phyloP scores from a whole-genome alignment of 2,797 vertebrate genomes.

The Enteromius viviparus region DNA sequence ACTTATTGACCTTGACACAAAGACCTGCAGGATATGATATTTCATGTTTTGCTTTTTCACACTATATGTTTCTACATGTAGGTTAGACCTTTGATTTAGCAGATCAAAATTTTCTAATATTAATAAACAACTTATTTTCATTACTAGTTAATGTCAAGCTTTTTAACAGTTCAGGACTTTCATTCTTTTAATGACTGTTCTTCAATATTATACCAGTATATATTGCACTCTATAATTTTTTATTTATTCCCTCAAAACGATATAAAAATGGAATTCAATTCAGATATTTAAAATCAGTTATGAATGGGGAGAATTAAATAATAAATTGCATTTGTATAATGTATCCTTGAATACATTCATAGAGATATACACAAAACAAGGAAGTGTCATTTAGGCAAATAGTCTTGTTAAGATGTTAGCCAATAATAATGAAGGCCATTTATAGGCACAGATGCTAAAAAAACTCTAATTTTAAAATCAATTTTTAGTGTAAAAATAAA shows the following conservation, averaged over 20 bases:
- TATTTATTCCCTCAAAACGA: not conserved
- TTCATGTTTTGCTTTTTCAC: not conserved
- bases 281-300: not conserved
- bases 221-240: not conserved
- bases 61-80: not conserved
- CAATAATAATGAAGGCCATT: not conserved
- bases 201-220: too few relatives aligned
- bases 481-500: not conserved
- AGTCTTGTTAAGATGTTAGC: not conserved
- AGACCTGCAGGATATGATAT: not conserved
- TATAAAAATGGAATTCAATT: not conserved
- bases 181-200: too few relatives aligned
- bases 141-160: not conserved
- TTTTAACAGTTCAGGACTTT: too few relatives aligned
- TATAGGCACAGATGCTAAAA: not conserved
- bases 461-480: too few relatives aligned
- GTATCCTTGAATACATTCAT: not conserved
- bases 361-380: not conserved
- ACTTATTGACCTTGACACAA: not conserved
- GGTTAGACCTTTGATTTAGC: not conserved
- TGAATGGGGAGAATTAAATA: not conserved
- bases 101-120: not conserved
- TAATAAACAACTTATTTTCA: not conserved
- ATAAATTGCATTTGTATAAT: not conserved
- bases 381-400: not conserved